A percentile compares a stretch with the other conserved stretches of the same genome.
These are phyloP conservation scores for Acanthochromis polyacanthus DNA, from an alignment of 2,113 vertebrate species.

Conservation along the genomic window DNA sequence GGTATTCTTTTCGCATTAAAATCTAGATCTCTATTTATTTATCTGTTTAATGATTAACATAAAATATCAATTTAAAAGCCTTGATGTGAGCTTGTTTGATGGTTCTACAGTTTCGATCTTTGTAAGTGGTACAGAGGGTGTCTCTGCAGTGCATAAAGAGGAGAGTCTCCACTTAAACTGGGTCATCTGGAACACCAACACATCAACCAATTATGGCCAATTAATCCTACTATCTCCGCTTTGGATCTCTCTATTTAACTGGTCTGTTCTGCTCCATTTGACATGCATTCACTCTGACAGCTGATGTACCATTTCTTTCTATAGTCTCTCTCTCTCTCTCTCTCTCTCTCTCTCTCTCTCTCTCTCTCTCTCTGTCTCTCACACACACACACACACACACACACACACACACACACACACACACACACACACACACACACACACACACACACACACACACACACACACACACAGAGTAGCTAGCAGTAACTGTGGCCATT, in stretches of 20 bases:
- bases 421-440: too few species aligned
- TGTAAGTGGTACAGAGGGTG: neutral
- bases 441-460: neutral
- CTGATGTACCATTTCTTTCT: conserved; percentile 52
- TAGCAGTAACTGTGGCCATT: neutral
- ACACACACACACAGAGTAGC: conserved; percentile 10
- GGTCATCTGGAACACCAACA: conserved; percentile 74
- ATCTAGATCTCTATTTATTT: too few species aligned
- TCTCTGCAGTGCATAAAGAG: conserved; percentile 10
- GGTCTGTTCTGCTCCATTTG: conserved; percentile 63
- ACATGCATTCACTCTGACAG: conserved; percentile 62
- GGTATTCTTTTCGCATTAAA: too few species aligned
- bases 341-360: too few species aligned
- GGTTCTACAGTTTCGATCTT: too few species aligned
- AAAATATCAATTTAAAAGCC: too few species aligned
- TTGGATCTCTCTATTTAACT: conserved; percentile 64
- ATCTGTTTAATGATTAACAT: too few species aligned
- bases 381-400: too few species aligned
- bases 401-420: too few species aligned
- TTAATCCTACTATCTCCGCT: conserved; percentile 67
- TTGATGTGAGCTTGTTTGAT: neutral
- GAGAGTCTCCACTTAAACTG: conserved; percentile 49
- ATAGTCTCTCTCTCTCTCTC: conserved; percentile 3
- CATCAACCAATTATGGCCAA: conserved; percentile 69
- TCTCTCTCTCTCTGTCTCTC: too few species aligned